Conservation (phyloP, 2,113 vertebrate genomes). For the Gavia stellata region DNA sequence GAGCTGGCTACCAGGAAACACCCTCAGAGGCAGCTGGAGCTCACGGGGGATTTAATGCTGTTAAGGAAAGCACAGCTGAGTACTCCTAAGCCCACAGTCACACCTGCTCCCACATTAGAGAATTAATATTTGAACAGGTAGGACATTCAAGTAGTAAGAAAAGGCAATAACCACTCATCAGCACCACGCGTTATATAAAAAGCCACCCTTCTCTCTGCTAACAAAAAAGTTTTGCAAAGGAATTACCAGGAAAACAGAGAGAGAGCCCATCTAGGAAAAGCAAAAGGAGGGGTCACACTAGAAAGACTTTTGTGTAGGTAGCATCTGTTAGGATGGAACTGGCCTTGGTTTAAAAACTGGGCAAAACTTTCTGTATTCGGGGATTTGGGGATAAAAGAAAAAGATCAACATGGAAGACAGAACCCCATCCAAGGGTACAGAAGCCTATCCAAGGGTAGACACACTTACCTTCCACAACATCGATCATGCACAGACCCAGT, state of each 20-base stretch:
- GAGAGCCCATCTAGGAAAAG: not conserved
- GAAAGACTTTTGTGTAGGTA: not conserved
- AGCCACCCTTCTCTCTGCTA: not conserved
- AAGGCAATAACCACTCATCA: not conserved
- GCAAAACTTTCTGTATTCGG: not conserved
- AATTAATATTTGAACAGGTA: not conserved
- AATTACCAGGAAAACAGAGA: not conserved
- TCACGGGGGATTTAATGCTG: not conserved
- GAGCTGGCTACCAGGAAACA: not conserved
- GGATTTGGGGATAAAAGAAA: not conserved
- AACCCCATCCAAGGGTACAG: fast-evolving
- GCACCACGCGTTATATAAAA: not conserved
- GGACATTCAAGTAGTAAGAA: not conserved
- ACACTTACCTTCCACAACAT: constrained; percentile 92
- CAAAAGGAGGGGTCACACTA: not conserved
- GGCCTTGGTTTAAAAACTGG: not conserved
- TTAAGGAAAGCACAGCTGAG: not conserved
- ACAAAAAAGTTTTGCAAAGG: not conserved
- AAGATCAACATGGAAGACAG: fast-evolving
- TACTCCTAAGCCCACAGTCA: not conserved
- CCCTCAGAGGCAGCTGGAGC: not conserved
- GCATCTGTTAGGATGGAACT: not conserved
- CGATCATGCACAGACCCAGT: constrained; percentile 94
- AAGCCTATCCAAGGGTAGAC: fast-evolving
- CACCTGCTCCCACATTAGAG: not conserved